phyloP scores from a whole-genome alignment of 2,797 vertebrate genomes.

The Syngnathus acus region DNA sequence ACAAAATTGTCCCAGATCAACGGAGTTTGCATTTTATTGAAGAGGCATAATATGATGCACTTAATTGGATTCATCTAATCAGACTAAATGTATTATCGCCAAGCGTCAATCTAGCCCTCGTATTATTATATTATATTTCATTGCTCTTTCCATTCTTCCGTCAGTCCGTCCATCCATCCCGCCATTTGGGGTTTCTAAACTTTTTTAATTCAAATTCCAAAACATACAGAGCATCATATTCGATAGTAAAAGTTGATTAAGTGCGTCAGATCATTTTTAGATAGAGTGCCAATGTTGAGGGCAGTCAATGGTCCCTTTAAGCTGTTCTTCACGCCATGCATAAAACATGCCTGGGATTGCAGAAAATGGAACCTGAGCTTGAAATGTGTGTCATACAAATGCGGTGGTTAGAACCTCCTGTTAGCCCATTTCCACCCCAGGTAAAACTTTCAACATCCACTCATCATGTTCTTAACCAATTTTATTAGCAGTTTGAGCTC shows the following conservation, averaged over 20 bases:
- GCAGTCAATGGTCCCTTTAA: no score
- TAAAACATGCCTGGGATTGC: no score
- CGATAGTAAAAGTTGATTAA: no score
- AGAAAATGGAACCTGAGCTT: no score
- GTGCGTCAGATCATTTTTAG: no score
- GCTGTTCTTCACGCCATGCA: no score
- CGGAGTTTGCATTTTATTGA: constrained; percentile 1
- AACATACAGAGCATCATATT: neutral
- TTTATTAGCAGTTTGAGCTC: neutral
- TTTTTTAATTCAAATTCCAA: neutral
- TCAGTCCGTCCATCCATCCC: no score
- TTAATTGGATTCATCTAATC: constrained; percentile 6
- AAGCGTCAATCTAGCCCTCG: neutral
- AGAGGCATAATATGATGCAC: neutral
- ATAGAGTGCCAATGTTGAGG: no score
- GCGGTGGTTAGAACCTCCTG: no score
- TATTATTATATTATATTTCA: neutral
- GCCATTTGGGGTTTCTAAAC: neutral
- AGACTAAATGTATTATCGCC: neutral
- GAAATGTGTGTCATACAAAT: no score
- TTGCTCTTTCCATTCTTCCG: neutral
- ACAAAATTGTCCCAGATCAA: constrained; percentile 4
- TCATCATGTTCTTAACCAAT: neutral
- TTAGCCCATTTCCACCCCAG: no score
- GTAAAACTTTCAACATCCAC: no score